Evolutionary conservation across 2,113 vertebrate species (phyloP).

Genomic region (Thamnophis sirtalis): DNA sequence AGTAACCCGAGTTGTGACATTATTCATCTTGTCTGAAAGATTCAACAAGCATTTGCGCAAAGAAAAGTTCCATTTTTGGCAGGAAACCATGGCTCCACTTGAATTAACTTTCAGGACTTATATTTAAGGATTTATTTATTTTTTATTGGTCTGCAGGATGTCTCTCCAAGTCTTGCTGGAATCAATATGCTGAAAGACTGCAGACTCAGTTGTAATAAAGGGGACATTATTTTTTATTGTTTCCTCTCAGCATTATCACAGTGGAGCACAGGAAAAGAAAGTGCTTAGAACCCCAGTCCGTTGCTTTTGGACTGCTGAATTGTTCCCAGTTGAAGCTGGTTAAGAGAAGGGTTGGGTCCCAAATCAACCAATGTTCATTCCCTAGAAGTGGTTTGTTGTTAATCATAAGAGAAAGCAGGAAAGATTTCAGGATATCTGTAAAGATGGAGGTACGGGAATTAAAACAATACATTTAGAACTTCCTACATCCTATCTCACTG

Average conservation of each 20-base stretch:
- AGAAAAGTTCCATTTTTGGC: slow-evolving; percentile 32
- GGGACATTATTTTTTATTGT: slow-evolving; percentile 39
- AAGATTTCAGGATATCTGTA: neutral
- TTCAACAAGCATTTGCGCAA: slow-evolving; percentile 9
- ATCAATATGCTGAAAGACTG: slow-evolving; percentile 38
- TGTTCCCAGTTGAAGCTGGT: neutral
- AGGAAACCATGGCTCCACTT: slow-evolving; percentile 35
- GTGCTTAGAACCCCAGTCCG: neutral
- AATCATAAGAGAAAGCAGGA: neutral
- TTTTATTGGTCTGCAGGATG: slow-evolving; percentile 48
- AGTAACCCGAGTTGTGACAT: slow-evolving; percentile 19
- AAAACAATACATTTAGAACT: neutral
- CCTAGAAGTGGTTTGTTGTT: neutral
- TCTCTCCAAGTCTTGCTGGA: slow-evolving; percentile 52
- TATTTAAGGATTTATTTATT: slow-evolving; percentile 53
- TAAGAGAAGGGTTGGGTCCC: neutral
- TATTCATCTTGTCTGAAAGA: slow-evolving; percentile 38
- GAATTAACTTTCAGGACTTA: slow-evolving; percentile 52
- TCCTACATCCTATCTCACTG: neutral
- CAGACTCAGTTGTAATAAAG: slow-evolving; percentile 31
- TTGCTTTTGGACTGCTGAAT: neutral
- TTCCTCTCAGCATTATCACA: slow-evolving; percentile 42
- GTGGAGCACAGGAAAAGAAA: slow-evolving; percentile 14
- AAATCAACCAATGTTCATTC: neutral
- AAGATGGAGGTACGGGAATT: too few species aligned